Evolutionary conservation across 2,888 invertebrate species (phyloP), one percentile per base, ranked within the genome.

Genomic region (Argyresthia goedartella): DNA sequence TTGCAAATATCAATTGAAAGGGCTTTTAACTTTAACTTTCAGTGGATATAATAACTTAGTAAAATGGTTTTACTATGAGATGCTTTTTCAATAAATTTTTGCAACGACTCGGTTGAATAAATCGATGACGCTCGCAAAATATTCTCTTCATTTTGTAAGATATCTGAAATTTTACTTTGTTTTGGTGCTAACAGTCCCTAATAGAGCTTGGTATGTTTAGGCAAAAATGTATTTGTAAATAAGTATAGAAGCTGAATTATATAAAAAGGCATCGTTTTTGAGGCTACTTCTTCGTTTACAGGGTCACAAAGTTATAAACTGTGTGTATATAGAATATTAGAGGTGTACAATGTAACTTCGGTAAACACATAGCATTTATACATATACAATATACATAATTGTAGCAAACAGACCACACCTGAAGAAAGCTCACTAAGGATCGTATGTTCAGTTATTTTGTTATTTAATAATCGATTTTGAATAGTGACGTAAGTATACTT

Each of bases 371-470:
- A 76, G 76, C 80, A 81, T 78, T 79, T 81, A 80, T 72, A 69
- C 67, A 66, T 67, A 25, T 25, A 25, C 25, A 25, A 25, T 34
- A 13, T 50, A 13, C n/a, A 42, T n/a, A 11, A 42, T 13, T 50
- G 34, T 44, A 50, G 13, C 43, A 35, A 44, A 50, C 50, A 10
- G 34, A 74, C 70, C 82, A 85, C 86, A 86, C 86, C 86, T 86
- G 86, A 85, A 81, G 62, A 80, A 85, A 75, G 86, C 86, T 86
- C 86, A 86, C 71, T 71, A 71, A 64, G 1, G 57, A 54, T 60
- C 52, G 60, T 64, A 65, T 63, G 9, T 64, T 65, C 63, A 69
- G 57, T 62, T 56, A 61, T 55, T 16, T 54, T 55, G 45, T 53
- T 49, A 52, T 56, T 51, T 43, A 55, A 57, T 51, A 49, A 47